These are phyloP conservation scores for Todiramphus chloris DNA, from an alignment of 2,113 vertebrate genomes.

Conservation along the genomic window DNA sequence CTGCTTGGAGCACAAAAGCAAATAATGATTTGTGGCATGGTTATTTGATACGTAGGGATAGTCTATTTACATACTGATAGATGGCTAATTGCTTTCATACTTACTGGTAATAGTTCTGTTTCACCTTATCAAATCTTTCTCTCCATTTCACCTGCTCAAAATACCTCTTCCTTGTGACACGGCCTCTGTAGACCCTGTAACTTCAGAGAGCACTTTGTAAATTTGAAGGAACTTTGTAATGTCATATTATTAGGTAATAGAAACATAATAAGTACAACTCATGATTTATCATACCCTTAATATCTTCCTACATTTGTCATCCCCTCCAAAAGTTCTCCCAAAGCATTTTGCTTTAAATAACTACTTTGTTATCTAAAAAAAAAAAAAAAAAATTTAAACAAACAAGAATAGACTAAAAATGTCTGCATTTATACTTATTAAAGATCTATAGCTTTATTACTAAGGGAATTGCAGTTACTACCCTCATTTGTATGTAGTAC, in stretches of 20 bases:
- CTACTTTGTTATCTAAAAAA: neutral
- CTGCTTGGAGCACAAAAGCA: conserved; percentile 7
- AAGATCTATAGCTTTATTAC: neutral
- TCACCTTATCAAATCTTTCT: neutral
- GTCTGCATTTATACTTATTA: neutral
- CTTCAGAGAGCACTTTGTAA: neutral
- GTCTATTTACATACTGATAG: neutral
- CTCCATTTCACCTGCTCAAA: neutral
- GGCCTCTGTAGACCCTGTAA: neutral
- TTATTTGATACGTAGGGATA: neutral
- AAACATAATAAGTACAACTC: neutral
- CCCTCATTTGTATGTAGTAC: neutral
- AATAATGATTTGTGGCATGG: neutral
- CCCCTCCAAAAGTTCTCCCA: neutral
- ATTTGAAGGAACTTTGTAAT: neutral
- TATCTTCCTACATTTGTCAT: neutral
- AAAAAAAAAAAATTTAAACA: neutral
- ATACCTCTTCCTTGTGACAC: neutral
- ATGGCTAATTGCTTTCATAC: neutral
- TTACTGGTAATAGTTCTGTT: neutral
- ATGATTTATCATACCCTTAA: neutral
- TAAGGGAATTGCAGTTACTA: neutral
- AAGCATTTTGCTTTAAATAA: neutral
- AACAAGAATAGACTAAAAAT: neutral
- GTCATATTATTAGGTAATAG: neutral